Evolutionary conservation across 2,113 vertebrate species (phyloP), one percentile per base, ranked within the genome.

Genomic region (Rhinoderma darwinii): DNA sequence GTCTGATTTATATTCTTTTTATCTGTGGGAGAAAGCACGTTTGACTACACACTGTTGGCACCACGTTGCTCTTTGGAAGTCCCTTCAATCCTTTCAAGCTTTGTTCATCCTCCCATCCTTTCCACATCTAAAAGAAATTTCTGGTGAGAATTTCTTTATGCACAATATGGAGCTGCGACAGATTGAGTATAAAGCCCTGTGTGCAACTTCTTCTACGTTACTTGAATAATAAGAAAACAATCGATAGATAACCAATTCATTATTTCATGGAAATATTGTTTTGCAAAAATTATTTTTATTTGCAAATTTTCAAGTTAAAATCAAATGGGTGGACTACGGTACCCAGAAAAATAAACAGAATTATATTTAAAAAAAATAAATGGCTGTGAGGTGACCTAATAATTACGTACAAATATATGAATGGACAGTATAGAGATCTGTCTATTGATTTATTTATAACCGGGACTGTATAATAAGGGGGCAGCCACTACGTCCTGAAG

Each of bases 1-100:
- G 66, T 70, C 32, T 70, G 66, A 70, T 70, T 70, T 70, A 70
- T 70, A 70, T 70, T 70, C 66, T 70, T 70, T 70, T 70, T 70
- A 70, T 70, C 66, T 70, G 3, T 14, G 32, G 32, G 17, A 70
- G 66, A 70, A 37, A 37, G 66, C 66, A 70, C 6, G 32, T 70
- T 70, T 37, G 66, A 37, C 66, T 22, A 32, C 35, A 37, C 32
- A 70, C 66, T 20, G 66, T 70, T 37, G 66, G 66, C 32, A 6
- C 32, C 32, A 37, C 37, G 17, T 32, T 70, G 66, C 37, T 37
- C 66, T 37, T 70, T 70, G 66, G 32, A 70, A 70, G 66, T 70
- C 18, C 35, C 7, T 70, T 37, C 66, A 20, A 37, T 70, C 32
- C 5, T 32, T 70, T 9, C 37, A 12, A 35, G 32, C 66, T 35